Conservation (phyloP, 2,888 invertebrate species). For the Noctuana brunneofusca region DNA sequence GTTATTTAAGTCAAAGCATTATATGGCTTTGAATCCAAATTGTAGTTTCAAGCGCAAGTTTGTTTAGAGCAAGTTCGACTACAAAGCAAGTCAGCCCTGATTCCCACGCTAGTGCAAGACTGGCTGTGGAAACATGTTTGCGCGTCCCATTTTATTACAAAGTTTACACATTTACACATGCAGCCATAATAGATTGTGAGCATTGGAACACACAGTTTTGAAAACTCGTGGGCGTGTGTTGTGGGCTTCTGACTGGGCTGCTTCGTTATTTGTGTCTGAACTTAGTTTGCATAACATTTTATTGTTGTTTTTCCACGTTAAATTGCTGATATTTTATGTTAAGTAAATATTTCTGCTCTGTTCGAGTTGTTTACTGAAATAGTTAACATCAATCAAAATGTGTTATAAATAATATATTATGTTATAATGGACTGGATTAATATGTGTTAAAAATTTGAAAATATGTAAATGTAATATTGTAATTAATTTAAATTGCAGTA, state of each 20-base stretch:
- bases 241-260: not conserved
- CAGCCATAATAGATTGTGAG: constrained; percentile 30
- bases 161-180: constrained; percentile 34
- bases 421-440: too few relatives aligned
- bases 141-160: constrained; percentile 32
- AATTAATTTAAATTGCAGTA: too few relatives aligned
- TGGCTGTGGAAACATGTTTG: constrained; percentile 28
- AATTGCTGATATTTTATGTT: constrained; percentile 21
- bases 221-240: constrained; percentile 15
- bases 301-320: constrained; percentile 21
- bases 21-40: not conserved
- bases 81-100: constrained; percentile 13
- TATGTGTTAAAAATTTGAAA: too few relatives aligned
- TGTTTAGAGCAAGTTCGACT: not conserved
- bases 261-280: constrained; percentile 5
- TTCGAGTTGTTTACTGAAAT: constrained; percentile 7
- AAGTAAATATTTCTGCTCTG: constrained; percentile 7
- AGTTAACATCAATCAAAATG: not conserved
- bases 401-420: too few relatives aligned
- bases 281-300: constrained; percentile 10
- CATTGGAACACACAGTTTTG: constrained; percentile 20
- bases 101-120: constrained; percentile 30
- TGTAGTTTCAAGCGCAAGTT: constrained; percentile 6
- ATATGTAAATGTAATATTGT: too few relatives aligned
- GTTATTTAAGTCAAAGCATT: too few relatives aligned